These are phyloP conservation scores for Saccopteryx leptura DNA, from an alignment of 2,113 vertebrate genomes.

Conservation along the genomic window DNA sequence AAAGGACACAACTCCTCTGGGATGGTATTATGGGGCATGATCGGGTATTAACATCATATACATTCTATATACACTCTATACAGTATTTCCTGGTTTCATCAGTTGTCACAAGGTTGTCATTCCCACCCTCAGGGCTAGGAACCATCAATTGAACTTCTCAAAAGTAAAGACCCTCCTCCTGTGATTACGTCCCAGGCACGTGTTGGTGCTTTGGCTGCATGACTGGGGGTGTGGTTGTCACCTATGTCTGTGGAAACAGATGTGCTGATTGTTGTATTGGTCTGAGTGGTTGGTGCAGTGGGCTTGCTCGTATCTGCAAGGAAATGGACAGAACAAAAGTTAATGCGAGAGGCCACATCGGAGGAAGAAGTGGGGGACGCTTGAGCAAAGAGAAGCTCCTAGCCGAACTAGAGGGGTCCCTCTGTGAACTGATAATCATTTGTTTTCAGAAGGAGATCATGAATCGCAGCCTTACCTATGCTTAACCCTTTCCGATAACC, in stretches of 20 bases:
- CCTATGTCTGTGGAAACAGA: constrained; percentile 78
- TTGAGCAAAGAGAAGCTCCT: not conserved
- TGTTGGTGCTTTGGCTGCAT: not conserved
- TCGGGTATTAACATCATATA: fast-evolving
- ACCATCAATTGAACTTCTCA: no score
- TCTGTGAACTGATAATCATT: not conserved
- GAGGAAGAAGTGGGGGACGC: not conserved
- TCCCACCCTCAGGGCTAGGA: fast-evolving
- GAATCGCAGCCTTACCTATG: not conserved
- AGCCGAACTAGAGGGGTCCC: fast-evolving
- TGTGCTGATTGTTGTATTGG: not conserved
- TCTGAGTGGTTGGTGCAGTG: constrained; percentile 51
- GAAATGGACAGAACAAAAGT: constrained; percentile 81
- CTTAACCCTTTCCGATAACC: not conserved
- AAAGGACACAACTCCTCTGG: fast-evolving
- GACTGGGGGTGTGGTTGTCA: constrained; percentile 87
- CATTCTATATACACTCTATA: not conserved
- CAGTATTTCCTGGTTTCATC: not conserved
- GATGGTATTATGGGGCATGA: fast-evolving
- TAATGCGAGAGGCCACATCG: not conserved
- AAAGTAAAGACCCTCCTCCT: not conserved
- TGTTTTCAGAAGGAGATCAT: not conserved
- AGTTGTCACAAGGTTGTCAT: fast-evolving
- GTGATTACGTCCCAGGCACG: not conserved
- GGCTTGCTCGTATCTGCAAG: constrained; percentile 79